Evolutionary conservation across 2,888 invertebrate species (phyloP).

Genomic region (Pocota personata): DNA sequence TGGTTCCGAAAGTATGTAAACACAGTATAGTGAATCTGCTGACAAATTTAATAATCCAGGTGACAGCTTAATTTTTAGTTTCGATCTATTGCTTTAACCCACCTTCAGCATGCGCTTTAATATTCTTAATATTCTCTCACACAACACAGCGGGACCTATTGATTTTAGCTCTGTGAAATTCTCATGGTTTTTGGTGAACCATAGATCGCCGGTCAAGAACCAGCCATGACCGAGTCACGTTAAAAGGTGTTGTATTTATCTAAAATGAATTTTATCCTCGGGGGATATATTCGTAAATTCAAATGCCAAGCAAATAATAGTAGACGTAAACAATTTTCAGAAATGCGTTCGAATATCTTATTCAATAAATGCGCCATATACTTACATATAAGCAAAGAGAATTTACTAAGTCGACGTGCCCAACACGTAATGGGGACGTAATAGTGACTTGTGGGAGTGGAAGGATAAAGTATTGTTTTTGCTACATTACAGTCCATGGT

Average conservation of each 20-base stretch:
- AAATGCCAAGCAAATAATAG: constrained; percentile 2
- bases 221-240: background rate
- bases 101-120: background rate
- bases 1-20: background rate
- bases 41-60: background rate
- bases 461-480: background rate
- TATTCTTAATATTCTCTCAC: background rate
- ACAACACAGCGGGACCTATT: background rate
- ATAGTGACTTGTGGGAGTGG: background rate
- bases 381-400: background rate
- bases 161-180: too few relatives aligned
- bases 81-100: background rate
- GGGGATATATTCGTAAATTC: background rate
- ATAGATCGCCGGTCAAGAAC: background rate
- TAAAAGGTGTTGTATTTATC: background rate
- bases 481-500: background rate
- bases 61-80: background rate
- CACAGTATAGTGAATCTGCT: background rate
- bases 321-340: background rate
- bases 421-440: background rate
- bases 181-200: background rate
- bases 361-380: background rate
- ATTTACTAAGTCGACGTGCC: background rate
- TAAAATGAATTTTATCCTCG: background rate
- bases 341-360: background rate